Evolutionary conservation across 2,113 vertebrate species (phyloP).

Genomic region (Jacana jacana): DNA sequence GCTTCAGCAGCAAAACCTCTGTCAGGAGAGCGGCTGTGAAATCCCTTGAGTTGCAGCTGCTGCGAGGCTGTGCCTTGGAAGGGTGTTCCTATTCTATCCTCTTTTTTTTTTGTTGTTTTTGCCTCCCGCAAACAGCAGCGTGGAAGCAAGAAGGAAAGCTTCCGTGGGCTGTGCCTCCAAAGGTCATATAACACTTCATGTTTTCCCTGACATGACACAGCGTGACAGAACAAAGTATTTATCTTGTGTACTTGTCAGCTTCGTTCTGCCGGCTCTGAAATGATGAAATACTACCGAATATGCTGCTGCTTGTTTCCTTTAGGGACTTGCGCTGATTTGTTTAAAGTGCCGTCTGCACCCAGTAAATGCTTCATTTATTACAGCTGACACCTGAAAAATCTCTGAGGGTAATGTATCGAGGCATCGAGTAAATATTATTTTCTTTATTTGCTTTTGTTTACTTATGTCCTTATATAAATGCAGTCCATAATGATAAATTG

Average conservation of each 20-base stretch:
- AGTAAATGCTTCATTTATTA: conserved; percentile 72
- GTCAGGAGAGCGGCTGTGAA: background rate
- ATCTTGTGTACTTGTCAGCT: conserved; percentile 77
- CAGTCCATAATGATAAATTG: background rate
- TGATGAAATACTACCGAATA: conserved; percentile 71
- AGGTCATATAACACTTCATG: conserved; percentile 70
- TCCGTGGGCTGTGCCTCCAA: conserved; percentile 45
- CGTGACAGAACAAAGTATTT: conserved; percentile 76
- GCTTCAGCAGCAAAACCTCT: background rate
- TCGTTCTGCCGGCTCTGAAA: conserved; percentile 51
- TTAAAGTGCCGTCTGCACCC: conserved; percentile 66
- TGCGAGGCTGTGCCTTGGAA: background rate
- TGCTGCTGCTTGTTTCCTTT: conserved; percentile 62
- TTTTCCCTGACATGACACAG: conserved; percentile 66
- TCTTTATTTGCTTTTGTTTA: conserved; percentile 19
- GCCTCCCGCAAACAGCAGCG: rapidly evolving
- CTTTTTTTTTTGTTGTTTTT: background rate
- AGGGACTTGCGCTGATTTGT: conserved; percentile 60
- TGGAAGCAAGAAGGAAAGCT: background rate
- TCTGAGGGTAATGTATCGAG: conserved; percentile 20
- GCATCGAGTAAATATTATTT: background rate
- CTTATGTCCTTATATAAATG: background rate
- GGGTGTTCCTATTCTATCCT: background rate
- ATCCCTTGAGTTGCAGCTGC: background rate
- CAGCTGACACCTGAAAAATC: conserved; percentile 57